Base-by-base conservation (phyloP, 2,888 invertebrate species). In the Chaitophorus viminalis region DNA sequence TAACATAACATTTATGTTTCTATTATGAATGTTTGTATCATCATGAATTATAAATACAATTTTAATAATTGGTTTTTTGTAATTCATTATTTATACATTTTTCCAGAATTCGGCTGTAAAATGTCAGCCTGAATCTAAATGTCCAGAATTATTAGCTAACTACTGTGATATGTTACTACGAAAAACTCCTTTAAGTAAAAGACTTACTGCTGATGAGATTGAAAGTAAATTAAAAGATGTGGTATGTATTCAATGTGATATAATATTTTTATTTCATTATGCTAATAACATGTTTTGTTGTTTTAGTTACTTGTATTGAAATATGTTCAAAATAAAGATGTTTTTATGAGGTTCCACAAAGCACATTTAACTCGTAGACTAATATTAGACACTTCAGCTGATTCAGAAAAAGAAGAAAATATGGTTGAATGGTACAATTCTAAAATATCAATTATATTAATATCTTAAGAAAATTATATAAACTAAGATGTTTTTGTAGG, bases 341-440 rank as follows among this genome's bases (percentile, higher is more conserved):
- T 99, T 52, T 99, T 99, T 92, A 99, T 99, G 99, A 94, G 99
- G 90, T 99, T 98, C 92, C 99, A 99, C 92, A 99, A 99, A 92
- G 98, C 98, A 78, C 99, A 99, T 93, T 93, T 99, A 89, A 99
- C 99, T 14, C 93, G 99, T 90, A 94, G 98, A 89, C 94, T 99
- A 90, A 99, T 99, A 91, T 93, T 99, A 90, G 99, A 99, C 91
- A 98, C 98, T 31, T 98, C 98, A 91, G 98, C 99, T 1, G 99
- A 99, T 92, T 98, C 98, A 90, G 99, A 99, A 92, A 99, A 99
- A 91, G 99, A 99, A 92, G 99, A 99, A 92, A 98, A 98, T 91
- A 99, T 99, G 97, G 99, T 99, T 0, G 98, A 98, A 91, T 98
- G 98, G 98, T 94, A 90, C 90, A 91, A 31, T 31, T 83, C 0